Percentiles rank a stretch among this genome's conserved stretches.
Evolutionary conservation across 1,140 invertebrate species (phyloP).

Genomic region (Belonocnema kinseyi): DNA sequence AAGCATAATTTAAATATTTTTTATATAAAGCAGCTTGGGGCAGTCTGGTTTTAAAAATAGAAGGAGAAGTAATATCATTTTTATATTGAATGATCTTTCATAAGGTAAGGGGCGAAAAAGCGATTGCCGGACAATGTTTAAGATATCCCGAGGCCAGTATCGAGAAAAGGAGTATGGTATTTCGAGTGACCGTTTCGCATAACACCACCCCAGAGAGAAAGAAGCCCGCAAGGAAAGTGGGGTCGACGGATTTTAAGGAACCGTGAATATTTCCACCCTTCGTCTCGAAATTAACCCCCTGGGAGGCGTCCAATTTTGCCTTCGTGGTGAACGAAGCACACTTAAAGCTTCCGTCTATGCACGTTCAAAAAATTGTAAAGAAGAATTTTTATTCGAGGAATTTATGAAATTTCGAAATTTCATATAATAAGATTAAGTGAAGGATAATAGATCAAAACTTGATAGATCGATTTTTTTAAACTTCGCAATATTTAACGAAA

Average conservation of each 20-base stretch:
- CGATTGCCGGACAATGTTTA: not conserved
- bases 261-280: conserved; percentile 70
- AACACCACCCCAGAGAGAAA: conserved; percentile 65
- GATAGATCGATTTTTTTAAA: no score
- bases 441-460: no score
- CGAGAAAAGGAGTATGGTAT: conserved; percentile 31
- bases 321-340: conserved; percentile 35
- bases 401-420: no score
- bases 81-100: not conserved
- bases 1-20: no score
- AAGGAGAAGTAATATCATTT: no score
- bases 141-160: conserved; percentile 43
- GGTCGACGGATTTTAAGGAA: conserved; percentile 71
- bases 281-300: conserved; percentile 67
- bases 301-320: conserved; percentile 61
- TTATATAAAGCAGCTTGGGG: no score
- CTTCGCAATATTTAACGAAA: no score
- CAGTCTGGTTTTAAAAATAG: no score
- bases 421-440: no score
- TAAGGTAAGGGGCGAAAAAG: not conserved
- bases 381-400: no score
- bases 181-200: conserved; percentile 68
- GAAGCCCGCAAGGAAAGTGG: conserved; percentile 53
- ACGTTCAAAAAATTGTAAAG: not conserved
- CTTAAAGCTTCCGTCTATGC: not conserved